These are phyloP conservation scores for Gallinago media DNA, from an alignment of 2,113 vertebrate genomes.

Conservation along the genomic window DNA sequence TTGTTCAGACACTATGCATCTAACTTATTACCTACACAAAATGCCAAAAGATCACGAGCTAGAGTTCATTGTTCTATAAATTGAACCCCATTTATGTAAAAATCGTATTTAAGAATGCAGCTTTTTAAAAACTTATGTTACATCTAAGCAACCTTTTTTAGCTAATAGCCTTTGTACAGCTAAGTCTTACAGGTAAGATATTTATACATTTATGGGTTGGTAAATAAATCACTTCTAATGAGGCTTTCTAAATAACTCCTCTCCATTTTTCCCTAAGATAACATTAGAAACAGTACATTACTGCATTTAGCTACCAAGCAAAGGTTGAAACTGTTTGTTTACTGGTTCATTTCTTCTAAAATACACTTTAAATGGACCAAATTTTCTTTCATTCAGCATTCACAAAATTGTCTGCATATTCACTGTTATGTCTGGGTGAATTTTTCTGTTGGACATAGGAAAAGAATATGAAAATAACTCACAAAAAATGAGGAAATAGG, in stretches of 20 bases:
- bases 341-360: background rate
- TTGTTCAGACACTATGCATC: background rate
- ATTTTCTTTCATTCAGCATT: background rate
- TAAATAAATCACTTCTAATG: conserved; percentile 57
- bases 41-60: background rate
- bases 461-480: background rate
- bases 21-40: background rate
- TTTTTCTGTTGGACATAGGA: background rate
- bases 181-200: background rate
- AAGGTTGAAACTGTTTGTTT: conserved; percentile 10
- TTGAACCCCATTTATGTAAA: background rate
- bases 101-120: background rate
- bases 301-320: conserved; percentile 17
- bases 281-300: background rate
- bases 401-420: background rate
- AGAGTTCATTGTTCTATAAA: background rate
- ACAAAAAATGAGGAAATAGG: background rate
- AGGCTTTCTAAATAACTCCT: conserved; percentile 37
- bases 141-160: background rate
- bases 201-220: background rate
- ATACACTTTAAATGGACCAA: background rate
- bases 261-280: conserved; percentile 20
- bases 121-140: background rate
- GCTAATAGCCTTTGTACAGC: background rate
- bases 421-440: background rate